Evolutionary conservation across 2,797 vertebrate species (phyloP), one percentile per base, ranked within the genome.

Genomic region (Pangasius mekongensis): DNA sequence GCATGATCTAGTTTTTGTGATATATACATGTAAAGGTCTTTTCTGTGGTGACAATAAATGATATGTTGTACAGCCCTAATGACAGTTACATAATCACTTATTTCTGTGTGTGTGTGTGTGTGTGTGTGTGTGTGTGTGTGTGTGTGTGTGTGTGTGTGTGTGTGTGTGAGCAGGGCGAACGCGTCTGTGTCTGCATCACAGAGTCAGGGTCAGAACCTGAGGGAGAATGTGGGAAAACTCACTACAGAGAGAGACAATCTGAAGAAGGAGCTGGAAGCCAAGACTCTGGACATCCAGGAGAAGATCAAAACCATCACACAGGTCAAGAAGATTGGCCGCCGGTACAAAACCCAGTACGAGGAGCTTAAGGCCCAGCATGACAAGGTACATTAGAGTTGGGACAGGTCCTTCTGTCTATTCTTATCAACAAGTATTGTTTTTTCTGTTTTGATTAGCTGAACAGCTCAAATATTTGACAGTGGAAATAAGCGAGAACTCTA

Each of bases 301-400:
- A 99, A 98, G 92, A 87, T 93, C 16, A 97, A 96, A 95, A 99
- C 97, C 24, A 98, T 99, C 91, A 97, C 95, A 14, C 99, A 99
- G 91, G 98, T 99, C 86, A 99, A 98, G 95, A 99, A 99, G 95
- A 99, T 99, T 0, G 99, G 98, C 20, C 97, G 98, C 2, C 96
- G 98, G 87, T 99, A 99, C 93, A 99, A 99, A 93, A 98, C 96
- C 66, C 99, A 99, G 0, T 99, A 98, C 58, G 99, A 99, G 90
- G 99, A 99, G 87, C 97, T 99, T 27, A 99, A 99, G 92, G 95
- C 96, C 52, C 95, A 97, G 36, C 96, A 99, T 49, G 98, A 99
- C 89, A 98, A 97, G 97, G 99, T 99, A 93, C 11, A 87, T 94
- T 88, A n/a, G 30, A 30, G 33, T 13, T 58, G 13, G 27, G 74